Base-by-base conservation (phyloP, 2,797 vertebrate species). In the Fistularia commersonii region DNA sequence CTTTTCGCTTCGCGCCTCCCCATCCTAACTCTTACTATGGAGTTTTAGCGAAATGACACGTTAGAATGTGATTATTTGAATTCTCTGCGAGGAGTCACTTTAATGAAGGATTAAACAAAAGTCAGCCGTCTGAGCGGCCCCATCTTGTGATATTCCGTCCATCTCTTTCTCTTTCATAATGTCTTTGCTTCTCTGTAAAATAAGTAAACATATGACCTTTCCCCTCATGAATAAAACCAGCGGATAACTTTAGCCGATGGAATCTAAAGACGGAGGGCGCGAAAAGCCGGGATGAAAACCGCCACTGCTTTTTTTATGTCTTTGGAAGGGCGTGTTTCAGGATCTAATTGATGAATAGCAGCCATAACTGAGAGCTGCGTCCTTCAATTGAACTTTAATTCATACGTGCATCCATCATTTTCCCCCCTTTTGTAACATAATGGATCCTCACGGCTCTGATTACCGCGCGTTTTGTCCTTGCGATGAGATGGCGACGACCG, bases 361-460 rank as follows among this genome's bases (percentile, higher is more conserved):
- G 76, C 77, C 64, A 80, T 78, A 79, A 79, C 72, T 56, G 44
- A 48, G 71, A 73, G 66, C 79, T 69, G 51, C 40, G 88, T 88
- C 88, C 87, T 89, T 88, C 82, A 77, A 77, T 82, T 87, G 83
- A 82, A 83, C 86, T 87, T 88, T 86, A 82, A 88, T 90, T 88
- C 70, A 76, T 64, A 76, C 74, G 46, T 68, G 75, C 84, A 89
- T 91, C 89, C 84, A 88, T 90, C 87, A 87, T 79, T 82, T 77
- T 44, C 15, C 64, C 41, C 57, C 47, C 69, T 62, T 65, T 74
- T 60, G 62, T 68, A 85, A 77, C 62, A 80, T 83, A 85, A 83
- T 80, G 79, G 72, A 78, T 77, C 75, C 65, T 78, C 68, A 57
- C 50, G 58, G 64, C 70, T 75, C 60, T 69, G 70, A 81, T 80